These are phyloP conservation scores for Glaucopsyche alexis DNA, from an alignment of 2,888 invertebrate genomes.

Conservation along the genomic window DNA sequence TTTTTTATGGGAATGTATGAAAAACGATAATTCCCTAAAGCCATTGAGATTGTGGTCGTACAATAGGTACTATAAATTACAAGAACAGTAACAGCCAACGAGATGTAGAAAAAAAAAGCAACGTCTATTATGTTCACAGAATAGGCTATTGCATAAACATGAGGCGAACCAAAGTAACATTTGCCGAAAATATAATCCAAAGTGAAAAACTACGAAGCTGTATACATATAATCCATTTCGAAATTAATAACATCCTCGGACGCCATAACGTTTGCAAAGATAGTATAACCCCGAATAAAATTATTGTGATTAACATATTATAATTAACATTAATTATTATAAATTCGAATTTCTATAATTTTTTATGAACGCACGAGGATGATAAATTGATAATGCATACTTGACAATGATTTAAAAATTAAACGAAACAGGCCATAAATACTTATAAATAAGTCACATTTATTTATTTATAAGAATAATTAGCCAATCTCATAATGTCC, in stretches of 20 bases:
- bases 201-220: constrained; percentile 23
- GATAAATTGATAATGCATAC: not conserved
- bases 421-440: constrained; percentile 10
- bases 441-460: constrained; percentile 11
- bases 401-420: not conserved
- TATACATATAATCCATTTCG: not conserved
- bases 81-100: constrained; percentile 20
- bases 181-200: constrained; percentile 11
- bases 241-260: constrained; percentile 13
- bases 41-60: no score
- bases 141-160: constrained; percentile 8
- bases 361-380: not conserved
- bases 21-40: no score
- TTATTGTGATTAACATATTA: not conserved
- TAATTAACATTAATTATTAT: not conserved
- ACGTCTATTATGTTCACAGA: not conserved
- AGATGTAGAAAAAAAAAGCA: constrained; percentile 19
- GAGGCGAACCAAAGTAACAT: constrained; percentile 17
- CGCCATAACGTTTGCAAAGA: not conserved
- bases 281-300: not conserved
- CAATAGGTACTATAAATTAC: not conserved
- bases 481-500: constrained; percentile 18
- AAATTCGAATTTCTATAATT: not conserved
- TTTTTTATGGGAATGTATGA: no score
- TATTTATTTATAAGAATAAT: constrained; percentile 2